Evolutionary conservation across 2,888 invertebrate species (phyloP).

Genomic region (Priocnemis perturbator): DNA sequence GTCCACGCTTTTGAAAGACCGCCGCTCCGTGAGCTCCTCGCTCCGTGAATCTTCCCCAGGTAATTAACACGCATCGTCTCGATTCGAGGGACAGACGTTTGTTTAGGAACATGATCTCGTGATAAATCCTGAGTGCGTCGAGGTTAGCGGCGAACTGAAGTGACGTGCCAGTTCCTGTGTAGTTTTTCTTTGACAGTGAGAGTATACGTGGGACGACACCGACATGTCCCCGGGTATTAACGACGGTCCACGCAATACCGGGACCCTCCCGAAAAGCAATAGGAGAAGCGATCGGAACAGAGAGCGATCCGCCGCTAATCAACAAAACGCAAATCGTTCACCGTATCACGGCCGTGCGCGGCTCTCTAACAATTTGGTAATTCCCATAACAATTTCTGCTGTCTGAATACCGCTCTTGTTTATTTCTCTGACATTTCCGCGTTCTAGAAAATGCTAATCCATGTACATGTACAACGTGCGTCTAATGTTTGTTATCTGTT

Average conservation of each 20-base stretch:
- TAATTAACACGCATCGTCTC: conserved; percentile 10
- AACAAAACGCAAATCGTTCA: conserved; percentile 47
- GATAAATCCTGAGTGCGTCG: conserved; percentile 24
- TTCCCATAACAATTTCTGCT: conserved; percentile 17
- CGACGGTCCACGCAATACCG: conserved; percentile 66
- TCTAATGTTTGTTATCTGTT: too few relatives aligned
- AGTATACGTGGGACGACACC: background rate
- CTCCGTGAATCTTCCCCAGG: background rate
- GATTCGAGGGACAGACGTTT: background rate
- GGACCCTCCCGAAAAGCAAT: conserved; percentile 70
- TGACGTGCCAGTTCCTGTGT: conserved; percentile 1
- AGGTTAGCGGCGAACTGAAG: conserved; percentile 36
- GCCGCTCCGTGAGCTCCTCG: background rate
- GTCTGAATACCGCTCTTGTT: too few relatives aligned
- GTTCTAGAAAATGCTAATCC: too few relatives aligned
- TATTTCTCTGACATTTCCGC: too few relatives aligned
- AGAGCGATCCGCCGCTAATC: conserved; percentile 60
- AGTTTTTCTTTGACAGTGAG: conserved; percentile 23
- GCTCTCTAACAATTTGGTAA: conserved; percentile 70
- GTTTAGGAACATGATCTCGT: background rate
- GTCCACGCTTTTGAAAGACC: background rate
- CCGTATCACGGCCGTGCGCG: conserved; percentile 51
- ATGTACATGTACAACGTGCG: too few relatives aligned
- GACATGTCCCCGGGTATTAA: conserved; percentile 68
- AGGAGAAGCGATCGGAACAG: conserved; percentile 67